Conservation (phyloP, 2,113 vertebrate species). For the Papio anubis region DNA sequence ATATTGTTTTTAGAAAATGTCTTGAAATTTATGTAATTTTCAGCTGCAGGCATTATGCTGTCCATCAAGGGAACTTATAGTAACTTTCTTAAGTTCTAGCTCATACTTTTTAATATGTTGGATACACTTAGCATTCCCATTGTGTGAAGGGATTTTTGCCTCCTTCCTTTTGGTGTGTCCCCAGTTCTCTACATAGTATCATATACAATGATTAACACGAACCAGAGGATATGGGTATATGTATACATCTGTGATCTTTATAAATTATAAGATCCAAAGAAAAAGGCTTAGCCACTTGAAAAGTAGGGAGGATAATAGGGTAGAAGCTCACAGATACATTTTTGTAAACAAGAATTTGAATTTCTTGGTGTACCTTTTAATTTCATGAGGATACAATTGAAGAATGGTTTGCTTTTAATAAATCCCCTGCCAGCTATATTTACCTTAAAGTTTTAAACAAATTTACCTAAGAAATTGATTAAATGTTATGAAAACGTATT, state of each 20-base stretch:
- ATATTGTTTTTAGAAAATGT: background rate
- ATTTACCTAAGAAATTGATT: background rate
- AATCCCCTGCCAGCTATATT: background rate
- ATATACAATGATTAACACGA: background rate
- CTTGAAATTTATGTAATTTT: background rate
- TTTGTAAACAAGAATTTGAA: background rate
- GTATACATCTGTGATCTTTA: background rate
- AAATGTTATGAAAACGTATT: background rate
- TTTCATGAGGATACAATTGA: background rate
- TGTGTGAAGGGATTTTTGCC: background rate
- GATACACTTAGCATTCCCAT: background rate
- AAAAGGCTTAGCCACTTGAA: background rate
- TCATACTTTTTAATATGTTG: background rate
- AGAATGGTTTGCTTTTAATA: background rate
- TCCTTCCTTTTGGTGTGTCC: background rate
- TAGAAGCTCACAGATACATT: background rate
- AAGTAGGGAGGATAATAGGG: background rate
- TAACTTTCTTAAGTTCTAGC: background rate
- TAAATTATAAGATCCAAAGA: background rate
- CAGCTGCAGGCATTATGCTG: background rate
- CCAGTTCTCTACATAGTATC: background rate
- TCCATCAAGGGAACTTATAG: background rate
- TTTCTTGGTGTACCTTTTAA: background rate
- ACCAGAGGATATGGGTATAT: background rate
- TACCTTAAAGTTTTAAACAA: constrained; percentile 24